Evolutionary conservation across 2,888 invertebrate species (phyloP).

Genomic region (Lasioglossum figueresi): DNA sequence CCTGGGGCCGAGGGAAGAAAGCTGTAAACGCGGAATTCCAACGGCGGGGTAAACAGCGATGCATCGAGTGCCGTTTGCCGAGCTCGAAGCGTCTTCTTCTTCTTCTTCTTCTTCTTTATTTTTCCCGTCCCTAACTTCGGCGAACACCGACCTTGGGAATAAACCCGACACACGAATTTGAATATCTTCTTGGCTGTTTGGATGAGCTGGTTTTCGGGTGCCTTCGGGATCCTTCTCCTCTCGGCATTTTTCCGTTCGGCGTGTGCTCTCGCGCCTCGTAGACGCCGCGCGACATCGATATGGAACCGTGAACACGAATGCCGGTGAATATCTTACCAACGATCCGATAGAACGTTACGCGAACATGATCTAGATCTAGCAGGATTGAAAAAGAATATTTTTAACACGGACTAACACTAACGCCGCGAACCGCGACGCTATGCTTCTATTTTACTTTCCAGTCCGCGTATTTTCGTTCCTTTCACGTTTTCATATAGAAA

Average conservation of each 20-base stretch:
- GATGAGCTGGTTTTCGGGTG: neutral
- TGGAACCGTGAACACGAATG: neutral
- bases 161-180: neutral
- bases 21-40: slow-evolving; percentile 46
- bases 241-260: slow-evolving; percentile 12
- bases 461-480: neutral
- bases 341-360: neutral
- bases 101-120: neutral
- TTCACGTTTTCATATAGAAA: neutral
- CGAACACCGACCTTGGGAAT: slow-evolving; percentile 12
- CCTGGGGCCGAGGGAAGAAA: slow-evolving; percentile 48
- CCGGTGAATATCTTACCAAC: neutral
- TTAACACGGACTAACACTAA: neutral
- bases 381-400: neutral
- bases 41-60: slow-evolving; percentile 42
- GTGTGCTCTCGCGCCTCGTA: neutral
- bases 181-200: slow-evolving; percentile 8
- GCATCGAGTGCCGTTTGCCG: slow-evolving; percentile 32
- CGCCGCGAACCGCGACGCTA: neutral
- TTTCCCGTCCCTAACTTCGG: neutral
- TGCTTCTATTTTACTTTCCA: neutral
- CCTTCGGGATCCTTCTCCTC: neutral
- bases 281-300: neutral
- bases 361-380: neutral
- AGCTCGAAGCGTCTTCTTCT: neutral